Conservation (phyloP, 2,888 invertebrate genomes). For the Polydrusus pterygomalis region DNA sequence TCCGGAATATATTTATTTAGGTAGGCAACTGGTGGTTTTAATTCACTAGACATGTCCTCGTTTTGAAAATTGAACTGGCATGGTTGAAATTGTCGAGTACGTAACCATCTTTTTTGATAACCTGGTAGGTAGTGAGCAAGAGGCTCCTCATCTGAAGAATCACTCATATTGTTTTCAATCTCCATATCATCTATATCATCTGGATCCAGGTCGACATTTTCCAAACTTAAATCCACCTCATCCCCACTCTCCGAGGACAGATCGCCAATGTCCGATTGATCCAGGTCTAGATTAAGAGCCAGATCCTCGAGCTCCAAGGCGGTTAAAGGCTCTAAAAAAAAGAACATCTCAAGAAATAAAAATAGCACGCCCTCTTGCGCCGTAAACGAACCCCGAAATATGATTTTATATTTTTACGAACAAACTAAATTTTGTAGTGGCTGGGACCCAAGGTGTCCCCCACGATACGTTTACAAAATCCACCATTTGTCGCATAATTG, state of each 20-base stretch:
- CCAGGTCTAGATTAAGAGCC: constrained; percentile 41
- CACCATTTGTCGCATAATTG: constrained; percentile 21
- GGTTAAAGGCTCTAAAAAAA: constrained; percentile 34
- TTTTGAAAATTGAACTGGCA: constrained; percentile 38
- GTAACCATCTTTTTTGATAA: constrained; percentile 41
- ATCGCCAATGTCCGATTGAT: constrained; percentile 34
- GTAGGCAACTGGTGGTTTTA: constrained; percentile 40
- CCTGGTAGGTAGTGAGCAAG: constrained; percentile 43
- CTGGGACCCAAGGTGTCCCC: constrained; percentile 21
- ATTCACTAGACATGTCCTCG: constrained; percentile 10
- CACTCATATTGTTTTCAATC: constrained; percentile 12
- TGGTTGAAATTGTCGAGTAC: constrained; percentile 41
- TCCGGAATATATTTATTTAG: constrained; percentile 41
- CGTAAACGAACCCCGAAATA: not conserved
- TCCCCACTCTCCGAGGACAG: constrained; percentile 31
- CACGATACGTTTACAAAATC: constrained; percentile 31
- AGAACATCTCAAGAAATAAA: constrained; percentile 4
- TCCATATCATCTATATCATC: constrained; percentile 7
- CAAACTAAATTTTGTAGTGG: constrained; percentile 26
- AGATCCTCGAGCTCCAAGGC: constrained; percentile 45
- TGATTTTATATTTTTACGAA: constrained; percentile 19
- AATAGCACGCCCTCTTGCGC: not conserved
- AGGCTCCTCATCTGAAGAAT: constrained; percentile 49
- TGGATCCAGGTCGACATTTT: constrained; percentile 13
- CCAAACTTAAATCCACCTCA: constrained; percentile 23